Evolutionary conservation across 2,113 vertebrate genomes (phyloP).

Genomic region (Edolisoma coerulescens): DNA sequence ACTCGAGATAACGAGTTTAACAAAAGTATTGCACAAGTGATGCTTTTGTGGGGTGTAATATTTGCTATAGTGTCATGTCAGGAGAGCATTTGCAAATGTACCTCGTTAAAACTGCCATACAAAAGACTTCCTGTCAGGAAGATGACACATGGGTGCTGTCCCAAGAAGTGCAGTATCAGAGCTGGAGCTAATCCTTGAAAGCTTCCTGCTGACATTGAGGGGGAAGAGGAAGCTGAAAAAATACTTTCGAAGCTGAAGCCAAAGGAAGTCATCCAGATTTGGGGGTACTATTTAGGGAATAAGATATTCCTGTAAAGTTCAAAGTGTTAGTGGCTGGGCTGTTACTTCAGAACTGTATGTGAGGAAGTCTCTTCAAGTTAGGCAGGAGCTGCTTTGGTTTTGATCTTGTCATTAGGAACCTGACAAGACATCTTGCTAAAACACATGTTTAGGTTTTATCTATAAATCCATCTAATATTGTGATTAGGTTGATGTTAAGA

Average conservation of each 20-base stretch:
- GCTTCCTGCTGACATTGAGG: slow-evolving; percentile 20
- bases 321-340: not conserved
- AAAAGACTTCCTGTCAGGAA: slow-evolving; percentile 6
- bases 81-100: not conserved
- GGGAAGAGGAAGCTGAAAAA: not conserved
- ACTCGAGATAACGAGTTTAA: not conserved
- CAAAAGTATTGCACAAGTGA: not conserved
- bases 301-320: not conserved
- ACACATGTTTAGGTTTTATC: not conserved
- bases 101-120: not conserved
- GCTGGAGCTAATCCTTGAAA: not conserved
- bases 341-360: not conserved
- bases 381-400: not conserved
- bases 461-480: not conserved
- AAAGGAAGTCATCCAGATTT: not conserved
- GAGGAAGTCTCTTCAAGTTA: not conserved
- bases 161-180: not conserved
- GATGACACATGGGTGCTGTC: not conserved
- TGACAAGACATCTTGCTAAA: not conserved
- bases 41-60: not conserved
- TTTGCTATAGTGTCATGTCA: not conserved
- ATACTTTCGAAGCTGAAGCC: not conserved
- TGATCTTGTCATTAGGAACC: not conserved
- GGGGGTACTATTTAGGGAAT: not conserved
- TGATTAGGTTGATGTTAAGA: not conserved